phyloP scores from a whole-genome alignment of 2,113 vertebrate genomes.

The Nesoenas mayeri region DNA sequence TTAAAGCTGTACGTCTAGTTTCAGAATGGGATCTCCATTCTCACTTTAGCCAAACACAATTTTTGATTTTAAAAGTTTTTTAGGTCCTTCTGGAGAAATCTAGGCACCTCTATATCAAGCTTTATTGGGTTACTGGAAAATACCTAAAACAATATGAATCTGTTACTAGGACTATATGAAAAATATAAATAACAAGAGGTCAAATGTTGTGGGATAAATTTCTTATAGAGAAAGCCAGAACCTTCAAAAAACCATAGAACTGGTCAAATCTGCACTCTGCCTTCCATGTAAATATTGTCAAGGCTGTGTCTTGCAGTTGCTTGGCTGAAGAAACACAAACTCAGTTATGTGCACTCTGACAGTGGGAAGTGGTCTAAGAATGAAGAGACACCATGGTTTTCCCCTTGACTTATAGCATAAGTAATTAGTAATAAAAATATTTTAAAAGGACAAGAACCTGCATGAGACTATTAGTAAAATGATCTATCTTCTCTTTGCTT shows the following conservation, averaged over 20 bases:
- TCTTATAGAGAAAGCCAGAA: neutral
- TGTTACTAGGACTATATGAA: neutral
- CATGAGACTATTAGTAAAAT: neutral
- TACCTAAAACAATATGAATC: neutral
- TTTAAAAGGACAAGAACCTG: neutral
- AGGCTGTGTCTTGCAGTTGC: neutral
- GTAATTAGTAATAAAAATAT: conserved; percentile 8
- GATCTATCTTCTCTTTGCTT: neutral
- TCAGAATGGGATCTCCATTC: neutral
- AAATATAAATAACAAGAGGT: neutral
- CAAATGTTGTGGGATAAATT: neutral
- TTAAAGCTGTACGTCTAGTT: neutral
- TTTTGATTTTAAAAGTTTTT: neutral
- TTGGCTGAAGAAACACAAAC: neutral
- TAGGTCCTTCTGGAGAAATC: neutral
- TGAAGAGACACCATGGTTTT: conserved; percentile 6
- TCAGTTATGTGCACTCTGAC: neutral
- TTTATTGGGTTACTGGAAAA: neutral
- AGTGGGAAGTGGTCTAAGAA: neutral
- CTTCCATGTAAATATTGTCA: neutral
- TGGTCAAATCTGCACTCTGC: neutral
- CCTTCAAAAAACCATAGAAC: neutral
- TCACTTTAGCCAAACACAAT: neutral
- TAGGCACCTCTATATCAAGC: neutral
- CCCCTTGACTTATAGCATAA: neutral